These are phyloP conservation scores for Thripadectes ignobilis DNA, from an alignment of 2,797 vertebrate species.

Conservation along the genomic window DNA sequence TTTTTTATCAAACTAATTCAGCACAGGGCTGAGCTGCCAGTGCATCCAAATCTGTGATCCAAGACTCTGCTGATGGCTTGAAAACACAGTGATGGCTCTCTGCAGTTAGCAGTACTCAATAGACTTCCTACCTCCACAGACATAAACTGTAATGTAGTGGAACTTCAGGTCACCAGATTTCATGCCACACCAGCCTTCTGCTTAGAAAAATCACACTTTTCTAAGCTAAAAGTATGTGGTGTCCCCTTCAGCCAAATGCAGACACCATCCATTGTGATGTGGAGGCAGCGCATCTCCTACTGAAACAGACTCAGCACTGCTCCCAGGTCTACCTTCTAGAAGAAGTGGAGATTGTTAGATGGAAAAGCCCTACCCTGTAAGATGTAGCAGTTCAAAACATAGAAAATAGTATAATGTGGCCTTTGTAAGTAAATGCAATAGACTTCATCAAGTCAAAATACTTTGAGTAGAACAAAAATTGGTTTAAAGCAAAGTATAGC, in stretches of 20 bases:
- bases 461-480: neutral
- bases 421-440: neutral
- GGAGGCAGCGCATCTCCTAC: neutral
- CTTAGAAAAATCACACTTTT: neutral
- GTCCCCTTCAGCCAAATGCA: neutral
- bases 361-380: neutral
- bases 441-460: neutral
- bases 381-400: neutral
- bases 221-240: neutral
- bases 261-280: rapidly evolving
- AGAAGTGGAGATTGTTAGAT: neutral
- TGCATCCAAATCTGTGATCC: neutral
- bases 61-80: neutral
- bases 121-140: neutral
- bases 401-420: neutral
- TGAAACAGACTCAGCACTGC: neutral
- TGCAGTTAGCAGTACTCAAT: neutral
- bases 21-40: neutral
- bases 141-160: neutral
- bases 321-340: neutral
- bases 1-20: neutral
- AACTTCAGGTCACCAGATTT: neutral
- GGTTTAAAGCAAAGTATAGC: neutral
- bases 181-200: neutral
- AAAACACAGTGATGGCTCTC: neutral